These are phyloP conservation scores for Nephrotoma guestfalica DNA, from an alignment of 2,888 invertebrate species.

Conservation along the genomic window DNA sequence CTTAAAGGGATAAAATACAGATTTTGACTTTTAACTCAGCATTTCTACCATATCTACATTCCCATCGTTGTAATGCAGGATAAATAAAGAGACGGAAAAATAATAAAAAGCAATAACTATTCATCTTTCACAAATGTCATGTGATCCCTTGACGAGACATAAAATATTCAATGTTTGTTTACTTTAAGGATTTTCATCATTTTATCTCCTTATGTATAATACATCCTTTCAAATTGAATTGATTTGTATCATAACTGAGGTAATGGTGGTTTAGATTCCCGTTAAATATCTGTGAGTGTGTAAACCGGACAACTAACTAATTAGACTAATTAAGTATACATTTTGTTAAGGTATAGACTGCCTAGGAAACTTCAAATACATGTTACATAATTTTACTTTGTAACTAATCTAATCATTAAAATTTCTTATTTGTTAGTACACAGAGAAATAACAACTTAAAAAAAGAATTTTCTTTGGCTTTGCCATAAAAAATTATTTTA, in stretches of 20 bases:
- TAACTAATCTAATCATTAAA: neutral
- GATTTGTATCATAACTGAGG: neutral
- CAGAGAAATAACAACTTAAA: neutral
- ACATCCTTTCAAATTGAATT: neutral
- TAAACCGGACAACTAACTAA: neutral
- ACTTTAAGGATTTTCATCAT: neutral
- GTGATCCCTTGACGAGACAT: constrained; percentile 2
- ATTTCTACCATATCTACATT: neutral
- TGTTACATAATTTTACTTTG: neutral
- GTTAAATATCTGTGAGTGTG: neutral
- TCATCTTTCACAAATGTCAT: constrained; percentile 4
- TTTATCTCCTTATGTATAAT: neutral
- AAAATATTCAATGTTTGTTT: neutral
- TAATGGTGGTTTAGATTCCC: neutral
- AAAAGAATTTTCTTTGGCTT: neutral
- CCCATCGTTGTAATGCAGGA: neutral
- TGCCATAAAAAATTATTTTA: neutral
- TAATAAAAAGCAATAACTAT: neutral
- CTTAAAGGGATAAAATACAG: constrained; percentile 3
- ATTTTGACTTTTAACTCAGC: constrained; percentile 4
- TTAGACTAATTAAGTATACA: neutral
- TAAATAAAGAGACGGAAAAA: neutral
- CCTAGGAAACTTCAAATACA: neutral
- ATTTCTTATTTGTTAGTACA: neutral
- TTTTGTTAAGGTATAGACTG: neutral